Conservation (phyloP, 2,888 invertebrate genomes). For the Endotricha flammealis region DNA sequence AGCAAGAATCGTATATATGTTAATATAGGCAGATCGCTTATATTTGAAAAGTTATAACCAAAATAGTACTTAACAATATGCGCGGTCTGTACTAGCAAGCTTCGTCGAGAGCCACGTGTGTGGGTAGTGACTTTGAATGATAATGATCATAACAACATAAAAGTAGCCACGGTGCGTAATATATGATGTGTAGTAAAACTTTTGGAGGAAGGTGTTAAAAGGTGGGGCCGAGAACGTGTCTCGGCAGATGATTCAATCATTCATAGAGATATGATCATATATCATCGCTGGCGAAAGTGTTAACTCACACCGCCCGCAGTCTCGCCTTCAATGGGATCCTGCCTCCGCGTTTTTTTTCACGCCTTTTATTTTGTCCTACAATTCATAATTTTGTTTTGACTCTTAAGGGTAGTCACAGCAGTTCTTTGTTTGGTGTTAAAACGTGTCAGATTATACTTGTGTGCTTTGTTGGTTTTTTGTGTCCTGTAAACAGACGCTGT, state of each 20-base stretch:
- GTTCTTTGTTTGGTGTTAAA: conserved; percentile 32
- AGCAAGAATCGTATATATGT: too few relatives aligned
- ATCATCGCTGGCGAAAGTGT: conserved; percentile 72
- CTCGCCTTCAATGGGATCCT: conserved; percentile 51
- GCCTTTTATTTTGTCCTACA: conserved; percentile 51
- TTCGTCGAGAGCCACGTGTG: conserved; percentile 42
- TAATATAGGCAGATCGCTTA: not conserved
- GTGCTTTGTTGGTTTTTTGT: not conserved
- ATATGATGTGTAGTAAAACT: conserved; percentile 73
- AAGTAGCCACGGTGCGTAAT: conserved; percentile 68
- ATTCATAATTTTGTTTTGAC: conserved; percentile 47
- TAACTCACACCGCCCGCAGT: conserved; percentile 45
- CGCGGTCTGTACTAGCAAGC: conserved; percentile 30
- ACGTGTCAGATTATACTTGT: conserved; percentile 29
- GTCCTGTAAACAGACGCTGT: not conserved
- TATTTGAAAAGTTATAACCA: conserved; percentile 28
- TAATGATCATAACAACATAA: conserved; percentile 74
- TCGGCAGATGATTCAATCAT: conserved; percentile 73
- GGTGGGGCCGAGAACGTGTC: conserved; percentile 67
- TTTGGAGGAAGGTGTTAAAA: conserved; percentile 75
- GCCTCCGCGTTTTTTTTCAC: conserved; percentile 43
- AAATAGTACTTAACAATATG: conserved; percentile 26
- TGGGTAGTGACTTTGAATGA: conserved; percentile 71
- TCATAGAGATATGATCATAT: conserved; percentile 72
- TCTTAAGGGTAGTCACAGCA: conserved; percentile 28